Percentiles rank a stretch among this genome's conserved stretches.
phyloP scores from a whole-genome alignment of 2,797 vertebrate genomes.

The Paramormyrops hopkinsi region DNA sequence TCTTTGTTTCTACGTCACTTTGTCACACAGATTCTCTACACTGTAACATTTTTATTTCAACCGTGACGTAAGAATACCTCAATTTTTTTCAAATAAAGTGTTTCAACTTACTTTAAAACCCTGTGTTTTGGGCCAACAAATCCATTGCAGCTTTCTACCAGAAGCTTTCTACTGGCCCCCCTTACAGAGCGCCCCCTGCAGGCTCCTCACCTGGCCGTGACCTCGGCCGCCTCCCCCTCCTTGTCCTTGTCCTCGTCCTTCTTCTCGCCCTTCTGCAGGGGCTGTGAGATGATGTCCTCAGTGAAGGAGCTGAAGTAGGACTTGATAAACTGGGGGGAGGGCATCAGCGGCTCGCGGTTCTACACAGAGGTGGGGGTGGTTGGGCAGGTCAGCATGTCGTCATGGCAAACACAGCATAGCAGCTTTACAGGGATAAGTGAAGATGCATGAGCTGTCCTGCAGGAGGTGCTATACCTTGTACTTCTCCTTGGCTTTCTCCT shows the following conservation, averaged over 20 bases:
- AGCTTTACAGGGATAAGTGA: background rate
- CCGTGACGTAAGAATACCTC: background rate
- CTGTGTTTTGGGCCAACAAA: background rate
- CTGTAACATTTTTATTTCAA: background rate
- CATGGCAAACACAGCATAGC: background rate
- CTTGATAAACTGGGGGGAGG: constrained; percentile 98
- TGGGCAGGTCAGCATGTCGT: background rate
- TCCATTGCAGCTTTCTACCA: background rate
- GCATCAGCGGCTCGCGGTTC: constrained; percentile 98
- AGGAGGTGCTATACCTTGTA: constrained; percentile 75
- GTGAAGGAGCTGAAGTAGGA: constrained; percentile 99
- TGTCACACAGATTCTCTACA: background rate
- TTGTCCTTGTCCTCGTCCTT: constrained; percentile 99
- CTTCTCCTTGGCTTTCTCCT: constrained; percentile 99
- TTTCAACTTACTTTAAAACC: background rate
- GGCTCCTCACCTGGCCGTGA: constrained; percentile 76
- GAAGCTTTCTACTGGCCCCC: background rate
- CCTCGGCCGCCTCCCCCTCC: constrained; percentile 87
- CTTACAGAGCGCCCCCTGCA: background rate
- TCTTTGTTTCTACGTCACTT: background rate
- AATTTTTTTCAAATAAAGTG: background rate
- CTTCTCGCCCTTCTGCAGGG: constrained; percentile 92
- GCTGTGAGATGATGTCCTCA: constrained; percentile 94
- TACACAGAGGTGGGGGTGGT: constrained; percentile 39
- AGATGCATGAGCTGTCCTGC: background rate